Evolutionary conservation across 2,888 invertebrate genomes (phyloP), one percentile per base, ranked within the genome.

Genomic region (Barypeithes pellucidus): DNA sequence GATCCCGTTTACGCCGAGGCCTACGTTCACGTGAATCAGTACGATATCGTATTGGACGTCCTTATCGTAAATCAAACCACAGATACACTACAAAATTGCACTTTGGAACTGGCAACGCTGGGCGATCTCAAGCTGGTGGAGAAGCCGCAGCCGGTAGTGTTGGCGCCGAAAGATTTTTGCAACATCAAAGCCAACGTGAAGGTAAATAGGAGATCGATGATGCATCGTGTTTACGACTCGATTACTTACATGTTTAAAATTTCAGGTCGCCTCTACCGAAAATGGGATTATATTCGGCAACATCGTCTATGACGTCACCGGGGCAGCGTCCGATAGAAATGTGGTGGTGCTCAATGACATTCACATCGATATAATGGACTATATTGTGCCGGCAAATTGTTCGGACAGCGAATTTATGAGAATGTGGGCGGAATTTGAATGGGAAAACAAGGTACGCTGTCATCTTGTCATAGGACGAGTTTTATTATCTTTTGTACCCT

Each of bases 381-480:
- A 98, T 88, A 98, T 98, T 82, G 94, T 98, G 82, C 98, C 98
- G 18, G 97, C 97, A 14, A 87, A 90, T 45, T 99, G 99, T 86
- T 95, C 93, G 65, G 99, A 99, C 86, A 92, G 93, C 0, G 99
- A 99, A 88, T 99, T 99, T 90, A 88, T 99, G 5, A 94, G 95
- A 87, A 99, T 99, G 99, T 99, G 99, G 99, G 97, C 98, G 2
- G 99, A 99, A 89, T 99, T 99, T 88, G 99, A 99, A 87, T 99
- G 99, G 99, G 99, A 99, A 89, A 99, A 99, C 87, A 99, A 99
- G 91, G 80, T 79, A 57, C 29, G 29, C n/a, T n/a, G n/a, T n/a
- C n/a, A n/a, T n/a, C n/a, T n/a, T n/a, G n/a, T n/a, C n/a, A n/a
- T n/a, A n/a, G n/a, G n/a, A n/a, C n/a, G n/a, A n/a, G n/a, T n/a